Evolutionary conservation across 2,888 invertebrate species (phyloP), one percentile per base, ranked within the genome.

Genomic region (Carpatolechia fugitivella): DNA sequence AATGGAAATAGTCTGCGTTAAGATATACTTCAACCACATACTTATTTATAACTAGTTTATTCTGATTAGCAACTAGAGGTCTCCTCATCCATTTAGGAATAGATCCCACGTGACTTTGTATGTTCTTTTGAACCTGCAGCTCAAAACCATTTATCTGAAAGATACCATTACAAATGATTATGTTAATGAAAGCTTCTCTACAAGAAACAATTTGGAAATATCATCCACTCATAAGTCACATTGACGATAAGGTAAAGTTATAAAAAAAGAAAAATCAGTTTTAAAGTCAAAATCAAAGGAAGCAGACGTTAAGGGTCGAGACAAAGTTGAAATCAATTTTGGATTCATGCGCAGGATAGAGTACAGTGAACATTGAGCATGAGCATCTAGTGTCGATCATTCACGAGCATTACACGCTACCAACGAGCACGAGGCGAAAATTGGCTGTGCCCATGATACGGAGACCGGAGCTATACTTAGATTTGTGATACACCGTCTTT

Each of bases 251-350:
- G 24, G 24, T 3, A 4, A 24, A 24, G 6, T 24, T 24, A 24
- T 6, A 24, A 24, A 24, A 35, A 13, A 4, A 24, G 24, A 24
- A 6, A 24, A 3, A 24, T 3, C 3, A 44, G 4, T n/a, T 18
- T 18, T 14, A 13, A 38, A n/a, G n/a, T 18, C 24, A 3, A n/a
- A n/a, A 0, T 3, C 11, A 30, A 31, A 41, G 41, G 6, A 18
- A 20, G 41, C 5, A 10, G 61, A 58, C 38, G 56, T 56, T 59
- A 59, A 60, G 58, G 60, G 58, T 69, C 67, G 72, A 70, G 78
- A 78, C 77, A 77, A 76, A 76, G 76, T 80, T 77, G 79, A 80
- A 83, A 81, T 85, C 83, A 85, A 85, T 86, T 85, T 84, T 70
- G 72, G 84, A 85, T 81, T 77, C 79, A 74, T 74, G 80, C 76